These are phyloP conservation scores for Diaphora mendica DNA, from an alignment of 2,888 invertebrate genomes.

Conservation along the genomic window DNA sequence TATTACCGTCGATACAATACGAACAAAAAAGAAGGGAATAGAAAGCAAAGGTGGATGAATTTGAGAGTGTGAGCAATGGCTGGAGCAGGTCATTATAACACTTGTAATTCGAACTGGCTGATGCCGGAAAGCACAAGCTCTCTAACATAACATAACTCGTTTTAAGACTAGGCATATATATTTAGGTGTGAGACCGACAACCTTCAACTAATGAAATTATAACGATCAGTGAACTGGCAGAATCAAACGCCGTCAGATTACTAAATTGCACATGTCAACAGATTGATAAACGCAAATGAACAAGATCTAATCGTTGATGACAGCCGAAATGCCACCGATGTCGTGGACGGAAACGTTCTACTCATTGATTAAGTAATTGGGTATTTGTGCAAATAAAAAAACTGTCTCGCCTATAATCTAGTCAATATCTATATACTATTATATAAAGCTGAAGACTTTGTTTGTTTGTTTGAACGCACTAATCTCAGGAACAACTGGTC, in stretches of 20 bases:
- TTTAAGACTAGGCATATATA: not conserved
- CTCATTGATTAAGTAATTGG: slow-evolving; percentile 40
- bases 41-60: not conserved
- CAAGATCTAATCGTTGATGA: slow-evolving; percentile 56
- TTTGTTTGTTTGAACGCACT: no score
- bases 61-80: not conserved
- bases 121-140: not conserved
- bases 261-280: slow-evolving; percentile 61
- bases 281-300: slow-evolving; percentile 63
- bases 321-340: slow-evolving; percentile 63
- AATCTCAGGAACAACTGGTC: no score
- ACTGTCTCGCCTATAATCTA: slow-evolving; percentile 11
- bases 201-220: slow-evolving; percentile 52
- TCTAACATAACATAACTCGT: not conserved
- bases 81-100: not conserved
- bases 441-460: no score
- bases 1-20: not conserved
- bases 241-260: slow-evolving; percentile 54
- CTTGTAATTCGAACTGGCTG: not conserved
- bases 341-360: slow-evolving; percentile 49
- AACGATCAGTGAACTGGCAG: slow-evolving; percentile 42
- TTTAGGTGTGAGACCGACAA: slow-evolving; percentile 46
- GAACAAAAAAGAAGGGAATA: not conserved
- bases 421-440: no score
- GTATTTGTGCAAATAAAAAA: slow-evolving; percentile 25